Percentiles rank a stretch among this genome's conserved stretches.
Conservation (phyloP, 2,113 vertebrate species). For the Chloebia gouldiae region DNA sequence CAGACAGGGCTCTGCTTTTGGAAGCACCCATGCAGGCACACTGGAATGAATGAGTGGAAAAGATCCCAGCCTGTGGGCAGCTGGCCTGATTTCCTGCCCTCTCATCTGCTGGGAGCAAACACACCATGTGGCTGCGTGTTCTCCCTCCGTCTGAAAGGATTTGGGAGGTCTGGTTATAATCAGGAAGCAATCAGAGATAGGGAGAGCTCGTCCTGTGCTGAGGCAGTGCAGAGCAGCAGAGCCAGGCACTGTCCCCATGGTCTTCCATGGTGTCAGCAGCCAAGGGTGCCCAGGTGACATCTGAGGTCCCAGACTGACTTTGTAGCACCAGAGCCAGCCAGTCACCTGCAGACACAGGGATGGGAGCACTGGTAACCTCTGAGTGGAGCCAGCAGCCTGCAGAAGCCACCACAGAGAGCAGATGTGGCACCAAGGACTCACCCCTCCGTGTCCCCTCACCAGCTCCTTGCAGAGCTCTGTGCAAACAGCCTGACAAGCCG, state of each 20-base stretch:
- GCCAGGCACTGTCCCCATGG: background rate
- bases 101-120: background rate
- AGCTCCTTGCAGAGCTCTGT: background rate
- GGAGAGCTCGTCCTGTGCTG: fast-evolving
- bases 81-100: background rate
- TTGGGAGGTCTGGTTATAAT: background rate
- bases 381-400: background rate
- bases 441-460: background rate
- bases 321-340: background rate
- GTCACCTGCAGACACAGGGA: fast-evolving
- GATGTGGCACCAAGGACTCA: background rate
- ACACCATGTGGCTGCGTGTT: fast-evolving
- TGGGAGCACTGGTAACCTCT: fast-evolving
- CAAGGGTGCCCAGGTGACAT: background rate
- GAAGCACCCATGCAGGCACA: fast-evolving
- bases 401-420: background rate
- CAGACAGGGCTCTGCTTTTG: background rate
- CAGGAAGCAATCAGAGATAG: background rate
- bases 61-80: background rate
- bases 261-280: background rate
- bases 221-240: background rate
- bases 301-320: background rate
- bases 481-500: fast-evolving
- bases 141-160: background rate
- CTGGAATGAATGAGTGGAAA: background rate